Evolutionary conservation across 2,888 invertebrate species (phyloP), one percentile per base, ranked within the genome.

Genomic region (Acrobasis consociella): DNA sequence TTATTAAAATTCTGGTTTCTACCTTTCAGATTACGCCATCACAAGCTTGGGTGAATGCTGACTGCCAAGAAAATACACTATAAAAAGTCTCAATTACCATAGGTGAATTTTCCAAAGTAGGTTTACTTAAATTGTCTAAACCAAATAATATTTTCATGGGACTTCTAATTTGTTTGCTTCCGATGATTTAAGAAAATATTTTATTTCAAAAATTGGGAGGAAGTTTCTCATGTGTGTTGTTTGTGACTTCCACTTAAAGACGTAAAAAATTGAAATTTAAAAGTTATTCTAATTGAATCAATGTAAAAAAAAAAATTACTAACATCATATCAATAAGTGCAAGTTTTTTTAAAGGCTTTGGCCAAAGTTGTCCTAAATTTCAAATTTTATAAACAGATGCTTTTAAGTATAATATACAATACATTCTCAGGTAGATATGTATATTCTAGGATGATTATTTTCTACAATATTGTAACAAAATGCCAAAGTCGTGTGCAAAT

Each of bases 1-100:
- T 31, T 7, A 31, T 1, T 16, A 46, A 15, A 17, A 49, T 52
- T 38, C 31, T 58, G 37, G 49, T 49, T 63, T 8, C 58, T 64
- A 62, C 65, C 76, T 93, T 86, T 58, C 89, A 94, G 94, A 92
- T 88, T 94, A 93, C 76, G 94, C 93, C 61, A 93, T 93, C 70
- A 93, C 94, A 15, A 93, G 93, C 73, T 80, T 92, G 62, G 94
- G 94, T 37, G 94, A 93, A 77, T 94, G 94, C 82, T 94, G 87
- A 91, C 80, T 49, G 55, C 53, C 15, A 55, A 37, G 9, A 15
- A 46, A 55, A 15, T 13, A 10, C 22, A 22, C 3, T 17, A 39
- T 13, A 38, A 53, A 55, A 55, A 22, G n/a, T 51, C 39, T 50
- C 42, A 42, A 58, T 31, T 31, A 31, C 31, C 31, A 31, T 63